Percentiles rank a stretch among this genome's conserved stretches.
Conservation (phyloP, 2,888 invertebrate species). For the Latrodectus hesperus region DNA sequence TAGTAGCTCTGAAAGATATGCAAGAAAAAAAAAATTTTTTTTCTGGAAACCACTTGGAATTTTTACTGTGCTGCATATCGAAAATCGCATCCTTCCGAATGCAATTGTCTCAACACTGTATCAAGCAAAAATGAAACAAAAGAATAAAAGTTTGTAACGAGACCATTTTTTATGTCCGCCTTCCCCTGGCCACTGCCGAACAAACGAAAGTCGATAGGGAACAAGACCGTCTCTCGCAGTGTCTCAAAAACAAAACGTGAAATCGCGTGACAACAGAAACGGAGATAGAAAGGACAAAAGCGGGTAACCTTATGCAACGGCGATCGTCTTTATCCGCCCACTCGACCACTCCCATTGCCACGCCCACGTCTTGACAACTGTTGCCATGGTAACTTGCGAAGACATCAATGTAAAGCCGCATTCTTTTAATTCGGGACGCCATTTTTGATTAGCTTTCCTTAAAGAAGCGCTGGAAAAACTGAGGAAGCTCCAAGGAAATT, state of each 20-base stretch:
- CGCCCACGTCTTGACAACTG: conserved; percentile 65
- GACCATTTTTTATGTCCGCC: too few relatives aligned
- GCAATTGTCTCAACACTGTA: too few relatives aligned
- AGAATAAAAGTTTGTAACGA: too few relatives aligned
- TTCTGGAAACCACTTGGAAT: too few relatives aligned
- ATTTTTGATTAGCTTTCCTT: conserved; percentile 41
- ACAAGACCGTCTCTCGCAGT: conserved; percentile 33
- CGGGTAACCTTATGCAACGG: conserved; percentile 65
- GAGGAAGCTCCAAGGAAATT: too few relatives aligned
- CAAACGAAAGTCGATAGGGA: conserved; percentile 34
- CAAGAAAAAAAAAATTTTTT: too few relatives aligned
- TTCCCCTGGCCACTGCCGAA: background rate
- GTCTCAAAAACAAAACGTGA: conserved; percentile 60
- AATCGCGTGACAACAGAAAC: conserved; percentile 58
- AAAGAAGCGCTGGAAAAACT: background rate
- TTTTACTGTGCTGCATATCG: too few relatives aligned
- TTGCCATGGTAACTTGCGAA: conserved; percentile 56
- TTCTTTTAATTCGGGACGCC: conserved; percentile 57
- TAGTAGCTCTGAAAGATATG: too few relatives aligned
- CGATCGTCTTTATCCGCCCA: conserved; percentile 64
- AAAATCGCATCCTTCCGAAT: too few relatives aligned
- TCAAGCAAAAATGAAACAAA: too few relatives aligned
- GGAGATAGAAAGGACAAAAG: conserved; percentile 42
- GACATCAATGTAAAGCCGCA: conserved; percentile 51
- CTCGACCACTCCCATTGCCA: conserved; percentile 51